phyloP scores from a whole-genome alignment of 2,113 vertebrate genomes.

The Cathartes aura region DNA sequence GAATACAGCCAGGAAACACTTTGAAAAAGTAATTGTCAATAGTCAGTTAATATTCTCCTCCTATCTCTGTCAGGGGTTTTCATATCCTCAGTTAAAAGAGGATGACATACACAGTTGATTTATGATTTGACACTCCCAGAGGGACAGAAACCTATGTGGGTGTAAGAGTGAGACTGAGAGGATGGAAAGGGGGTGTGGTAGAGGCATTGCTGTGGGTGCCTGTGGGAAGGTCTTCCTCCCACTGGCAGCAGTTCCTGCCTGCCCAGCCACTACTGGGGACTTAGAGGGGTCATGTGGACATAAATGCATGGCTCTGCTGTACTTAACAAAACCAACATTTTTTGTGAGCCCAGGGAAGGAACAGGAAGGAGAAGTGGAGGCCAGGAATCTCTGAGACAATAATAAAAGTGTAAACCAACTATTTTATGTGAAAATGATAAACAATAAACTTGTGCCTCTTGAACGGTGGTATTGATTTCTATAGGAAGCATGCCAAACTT shows the following conservation, averaged over 20 bases:
- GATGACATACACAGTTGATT: not conserved
- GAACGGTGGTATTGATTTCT: not conserved
- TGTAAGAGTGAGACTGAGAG: not conserved
- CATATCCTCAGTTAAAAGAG: not conserved
- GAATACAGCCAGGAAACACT: not conserved
- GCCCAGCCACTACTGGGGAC: rapidly evolving
- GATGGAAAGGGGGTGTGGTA: not conserved
- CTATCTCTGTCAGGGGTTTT: not conserved
- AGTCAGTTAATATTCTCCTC: not conserved
- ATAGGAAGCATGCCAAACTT: not conserved
- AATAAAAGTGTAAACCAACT: not conserved
- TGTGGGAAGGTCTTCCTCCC: not conserved
- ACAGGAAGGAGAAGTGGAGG: not conserved
- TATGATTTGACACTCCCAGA: not conserved
- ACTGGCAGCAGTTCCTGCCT: not conserved
- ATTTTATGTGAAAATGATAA: not conserved
- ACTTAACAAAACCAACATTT: not conserved
- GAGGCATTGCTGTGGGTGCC: not conserved
- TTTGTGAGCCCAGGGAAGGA: not conserved
- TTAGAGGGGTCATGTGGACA: not conserved
- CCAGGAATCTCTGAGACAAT: not conserved
- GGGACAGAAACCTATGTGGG: not conserved
- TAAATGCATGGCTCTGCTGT: not conserved
- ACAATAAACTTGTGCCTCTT: not conserved
- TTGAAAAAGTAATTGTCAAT: not conserved